Evolutionary conservation across 2,888 invertebrate genomes (phyloP).

Genomic region (Pogonocherus hispidulus): DNA sequence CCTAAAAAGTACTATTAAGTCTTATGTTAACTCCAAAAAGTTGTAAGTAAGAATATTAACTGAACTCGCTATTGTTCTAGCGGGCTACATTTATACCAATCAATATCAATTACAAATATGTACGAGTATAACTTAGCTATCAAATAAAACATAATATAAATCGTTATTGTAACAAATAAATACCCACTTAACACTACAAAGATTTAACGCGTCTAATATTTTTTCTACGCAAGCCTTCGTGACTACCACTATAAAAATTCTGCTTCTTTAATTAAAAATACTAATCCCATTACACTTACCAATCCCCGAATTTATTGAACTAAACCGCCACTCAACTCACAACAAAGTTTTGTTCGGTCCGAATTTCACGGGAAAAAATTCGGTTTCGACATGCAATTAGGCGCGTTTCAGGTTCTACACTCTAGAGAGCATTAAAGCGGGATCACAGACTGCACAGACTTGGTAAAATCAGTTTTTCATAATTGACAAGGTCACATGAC

Average conservation of each 20-base stretch:
- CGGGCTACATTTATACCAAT: too few species aligned
- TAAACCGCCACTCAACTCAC: conserved; percentile 10
- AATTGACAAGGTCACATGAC: conserved; percentile 45
- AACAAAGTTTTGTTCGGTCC: conserved; percentile 5
- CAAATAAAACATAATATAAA: too few species aligned
- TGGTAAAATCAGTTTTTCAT: conserved; percentile 14
- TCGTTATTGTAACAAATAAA: too few species aligned
- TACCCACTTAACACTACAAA: too few species aligned
- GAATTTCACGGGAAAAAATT: background rate
- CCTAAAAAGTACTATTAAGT: too few species aligned
- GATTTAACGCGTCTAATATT: too few species aligned
- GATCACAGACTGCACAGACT: background rate
- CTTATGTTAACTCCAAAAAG: too few species aligned
- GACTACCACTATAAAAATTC: background rate
- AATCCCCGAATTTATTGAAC: conserved; percentile 22
- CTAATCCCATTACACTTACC: conserved; percentile 24
- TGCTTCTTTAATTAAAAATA: conserved; percentile 6
- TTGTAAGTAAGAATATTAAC: too few species aligned
- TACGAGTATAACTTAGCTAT: too few species aligned
- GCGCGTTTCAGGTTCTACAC: background rate
- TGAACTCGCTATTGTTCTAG: too few species aligned
- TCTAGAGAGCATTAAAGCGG: background rate
- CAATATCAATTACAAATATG: too few species aligned
- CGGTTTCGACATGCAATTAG: background rate
- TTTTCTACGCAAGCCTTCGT: background rate